Base-by-base conservation (phyloP, 2,113 vertebrate species). In the Agapornis roseicollis region DNA sequence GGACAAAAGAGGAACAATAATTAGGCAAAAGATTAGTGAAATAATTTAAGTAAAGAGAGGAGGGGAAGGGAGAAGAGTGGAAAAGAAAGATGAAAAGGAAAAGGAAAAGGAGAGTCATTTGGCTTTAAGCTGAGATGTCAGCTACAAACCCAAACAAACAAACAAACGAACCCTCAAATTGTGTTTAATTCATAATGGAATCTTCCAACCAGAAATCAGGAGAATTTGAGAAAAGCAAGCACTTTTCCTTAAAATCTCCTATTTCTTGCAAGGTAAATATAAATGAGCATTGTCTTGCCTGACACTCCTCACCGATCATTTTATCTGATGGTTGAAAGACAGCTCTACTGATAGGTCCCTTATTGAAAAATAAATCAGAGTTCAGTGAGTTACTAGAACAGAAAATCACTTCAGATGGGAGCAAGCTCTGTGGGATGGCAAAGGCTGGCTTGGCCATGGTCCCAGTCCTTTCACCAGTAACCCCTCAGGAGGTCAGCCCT, bases 351-450 rank as follows among this genome's bases (percentile, higher is more conserved):
- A 1, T 7, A 17, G 13, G 9, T 78, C 23, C 61, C 64, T 93
- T 60, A 42, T 2, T 68, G 92, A 94, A 92, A 80, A 78, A 18
- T n/a, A 65, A 68, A 80, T 17, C 55, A 60, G 79, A 63, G 82
- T 17, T 42, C 41, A 80, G 56, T 0, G 23, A 90, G 82, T 71
- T 52, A 24, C 33, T 52, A 42, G 88, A 83, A 85, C 47, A 94
- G 85, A 72, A 93, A 93, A 94, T 91, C 76, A 37, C 81, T 88
- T 85, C 37, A 58, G 19, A 73, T 39, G 81, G 61, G 78, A 76
- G 89, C 31, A 13, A 31, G 47, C 39, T 87, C 47, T 69, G 70
- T 2, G 20, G 66, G 81, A 73, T 42, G 70, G 56, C 55, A 77
- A 44, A 46, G 83, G 3, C 64, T 69, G 71, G 17, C 72, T 83